Base-by-base conservation (phyloP, 2,797 vertebrate species). In the Acanthis flammea region DNA sequence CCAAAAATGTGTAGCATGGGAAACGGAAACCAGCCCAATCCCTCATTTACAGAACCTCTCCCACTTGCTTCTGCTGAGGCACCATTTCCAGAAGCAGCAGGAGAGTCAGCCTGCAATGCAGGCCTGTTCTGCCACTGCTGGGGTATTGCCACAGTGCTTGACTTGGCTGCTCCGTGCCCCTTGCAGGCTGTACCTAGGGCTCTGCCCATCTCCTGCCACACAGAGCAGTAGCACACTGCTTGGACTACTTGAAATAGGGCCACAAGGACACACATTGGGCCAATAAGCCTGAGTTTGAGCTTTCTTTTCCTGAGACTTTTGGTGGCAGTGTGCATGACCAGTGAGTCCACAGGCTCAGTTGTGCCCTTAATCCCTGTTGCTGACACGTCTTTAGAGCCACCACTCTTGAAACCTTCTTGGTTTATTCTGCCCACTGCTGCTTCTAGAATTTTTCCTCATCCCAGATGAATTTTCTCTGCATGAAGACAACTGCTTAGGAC, bases 381-480 rank as follows among this genome's bases (percentile, higher is more conserved):
- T 76, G 51, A 67, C 31, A 44, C 0, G 2, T 48, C 27, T 76
- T 72, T 67, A 76, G 37, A 88, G 48, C 14, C 22, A 53, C 33
- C 62, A 11, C 17, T 84, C 62, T 60, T 62, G 23, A 94, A 91
- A 85, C 6, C 24, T 71, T 50, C 41, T 65, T 83, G 24, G 1
- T 42, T 54, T 83, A 84, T 84, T 31, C 45, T 93, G 51, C 44
- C 37, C 18, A 17, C 27, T 55, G 24, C 30, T 79, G 67, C n/a
- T 92, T 89, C 66, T 92, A 67, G 37, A 94, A 79, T 79, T 82
- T 92, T 74, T 94, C 24, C 42, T 92, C 48, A 45, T 27, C 55
- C 60, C 50, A 67, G 60, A 57, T 21, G 66, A 82, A 76, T 70
- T 41, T 55, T 31, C 51, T 85, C 30, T 67, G 19, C 21, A 15